phyloP scores from a whole-genome alignment of 2,888 invertebrate genomes.

The Drosophila birchii region DNA sequence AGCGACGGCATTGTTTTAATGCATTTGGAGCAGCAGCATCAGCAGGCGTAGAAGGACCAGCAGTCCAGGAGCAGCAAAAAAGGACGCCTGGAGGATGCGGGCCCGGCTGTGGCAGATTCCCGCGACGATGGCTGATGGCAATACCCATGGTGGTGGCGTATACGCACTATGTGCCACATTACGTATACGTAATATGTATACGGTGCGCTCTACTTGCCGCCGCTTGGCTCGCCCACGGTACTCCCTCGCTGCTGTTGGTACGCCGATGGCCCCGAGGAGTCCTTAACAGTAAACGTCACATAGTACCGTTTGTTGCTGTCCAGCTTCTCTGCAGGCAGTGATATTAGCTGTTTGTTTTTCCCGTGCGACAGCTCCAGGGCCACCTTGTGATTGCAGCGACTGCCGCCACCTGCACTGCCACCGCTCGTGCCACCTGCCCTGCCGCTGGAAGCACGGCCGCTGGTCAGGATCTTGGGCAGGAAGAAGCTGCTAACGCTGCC shows the following conservation, averaged over 20 bases:
- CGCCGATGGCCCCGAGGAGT: conserved; percentile 81
- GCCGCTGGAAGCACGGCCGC: conserved; percentile 70
- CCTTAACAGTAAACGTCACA: conserved; percentile 96
- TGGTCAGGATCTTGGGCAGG: conserved; percentile 88
- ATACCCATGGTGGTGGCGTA: conserved; percentile 19
- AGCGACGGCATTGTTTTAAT: conserved; percentile 81
- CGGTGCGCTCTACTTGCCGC: conserved; percentile 55
- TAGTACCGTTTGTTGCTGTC: conserved; percentile 96
- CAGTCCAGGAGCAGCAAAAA: conserved; percentile 11
- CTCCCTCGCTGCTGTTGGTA: conserved; percentile 48
- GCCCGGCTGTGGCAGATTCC: conserved; percentile 13
- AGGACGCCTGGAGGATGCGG: conserved; percentile 23
- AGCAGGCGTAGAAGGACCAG: neutral
- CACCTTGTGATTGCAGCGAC: conserved; percentile 86
- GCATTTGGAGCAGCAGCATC: conserved; percentile 66
- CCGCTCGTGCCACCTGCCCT: conserved; percentile 30
- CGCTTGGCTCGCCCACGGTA: conserved; percentile 49
- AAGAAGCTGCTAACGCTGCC: conserved; percentile 86
- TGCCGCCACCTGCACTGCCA: conserved; percentile 47
- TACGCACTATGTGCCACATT: conserved; percentile 57
- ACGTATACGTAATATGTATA: conserved; percentile 60
- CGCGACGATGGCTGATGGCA: conserved; percentile 35
- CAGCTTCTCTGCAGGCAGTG: conserved; percentile 93
- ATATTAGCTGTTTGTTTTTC: conserved; percentile 93
- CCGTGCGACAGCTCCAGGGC: conserved; percentile 94